Evolutionary conservation across 2,888 invertebrate species (phyloP).

Genomic region (Bombylius major): DNA sequence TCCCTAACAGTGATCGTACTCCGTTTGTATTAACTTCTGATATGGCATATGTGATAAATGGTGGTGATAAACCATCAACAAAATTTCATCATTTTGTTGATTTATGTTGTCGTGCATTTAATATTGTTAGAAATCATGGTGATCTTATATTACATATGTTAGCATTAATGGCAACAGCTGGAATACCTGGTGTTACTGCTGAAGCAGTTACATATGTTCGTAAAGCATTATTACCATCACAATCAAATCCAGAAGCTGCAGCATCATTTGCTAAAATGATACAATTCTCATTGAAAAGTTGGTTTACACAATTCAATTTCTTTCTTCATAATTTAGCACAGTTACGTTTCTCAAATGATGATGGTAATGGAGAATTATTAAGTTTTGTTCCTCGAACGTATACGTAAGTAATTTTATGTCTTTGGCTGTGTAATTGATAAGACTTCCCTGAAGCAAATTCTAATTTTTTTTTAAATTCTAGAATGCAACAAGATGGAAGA

Average conservation of each 20-base stretch:
- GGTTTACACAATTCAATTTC: conserved; percentile 96
- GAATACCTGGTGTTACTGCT: conserved; percentile 59
- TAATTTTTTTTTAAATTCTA: conserved; percentile 30
- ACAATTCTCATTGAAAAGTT: conserved; percentile 81
- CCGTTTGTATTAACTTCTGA: conserved; percentile 97
- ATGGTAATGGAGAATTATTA: conserved; percentile 64
- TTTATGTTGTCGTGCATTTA: conserved; percentile 93
- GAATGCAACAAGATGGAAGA: conserved; percentile 80
- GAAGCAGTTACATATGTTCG: conserved; percentile 89
- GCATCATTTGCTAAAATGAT: conserved; percentile 94
- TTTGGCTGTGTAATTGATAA: neutral
- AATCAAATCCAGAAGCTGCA: conserved; percentile 89
- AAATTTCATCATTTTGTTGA: conserved; percentile 98
- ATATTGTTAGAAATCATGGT: conserved; percentile 81
- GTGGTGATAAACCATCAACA: conserved; percentile 83
- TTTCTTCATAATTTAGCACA: conserved; percentile 96
- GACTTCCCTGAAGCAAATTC: conserved; percentile 60
- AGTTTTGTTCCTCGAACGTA: conserved; percentile 91
- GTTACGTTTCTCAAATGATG: conserved; percentile 79
- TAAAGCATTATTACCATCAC: conserved; percentile 72
- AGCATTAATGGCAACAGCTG: conserved; percentile 49
- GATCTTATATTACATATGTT: conserved; percentile 83
- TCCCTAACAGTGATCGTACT: conserved; percentile 68
- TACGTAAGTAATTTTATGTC: conserved; percentile 50
- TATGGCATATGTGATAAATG: conserved; percentile 99